Evolutionary conservation across 2,113 vertebrate species (phyloP).

Genomic region (Macquaria ambigua): DNA sequence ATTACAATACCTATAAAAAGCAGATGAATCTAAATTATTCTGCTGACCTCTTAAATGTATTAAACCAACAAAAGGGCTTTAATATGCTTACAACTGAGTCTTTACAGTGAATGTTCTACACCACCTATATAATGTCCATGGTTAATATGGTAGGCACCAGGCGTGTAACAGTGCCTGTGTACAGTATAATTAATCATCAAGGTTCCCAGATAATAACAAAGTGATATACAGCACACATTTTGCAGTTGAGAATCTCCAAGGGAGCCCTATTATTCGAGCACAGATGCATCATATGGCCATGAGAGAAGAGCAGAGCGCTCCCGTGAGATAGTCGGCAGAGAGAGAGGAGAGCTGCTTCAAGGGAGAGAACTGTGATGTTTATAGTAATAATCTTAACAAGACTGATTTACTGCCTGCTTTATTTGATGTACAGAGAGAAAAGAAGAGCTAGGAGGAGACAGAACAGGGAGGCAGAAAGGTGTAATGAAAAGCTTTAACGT

Average conservation of each 20-base stretch:
- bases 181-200: slow-evolving; percentile 46
- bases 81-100: neutral
- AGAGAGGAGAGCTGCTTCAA: slow-evolving; percentile 38
- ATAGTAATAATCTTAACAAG: slow-evolving; percentile 55
- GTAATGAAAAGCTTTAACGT: slow-evolving; percentile 62
- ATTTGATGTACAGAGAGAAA: slow-evolving; percentile 38
- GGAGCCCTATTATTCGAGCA: slow-evolving; percentile 60
- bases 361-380: slow-evolving; percentile 57
- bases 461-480: slow-evolving; percentile 44
- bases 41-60: slow-evolving; percentile 1
- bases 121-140: slow-evolving; percentile 12
- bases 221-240: slow-evolving; percentile 41
- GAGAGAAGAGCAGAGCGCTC: slow-evolving; percentile 58
- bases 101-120: slow-evolving; percentile 1
- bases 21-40: neutral
- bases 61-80: slow-evolving; percentile 13
- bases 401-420: slow-evolving; percentile 53
- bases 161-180: neutral
- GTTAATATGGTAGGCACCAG: neutral
- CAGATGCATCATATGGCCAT: slow-evolving; percentile 52
- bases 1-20: slow-evolving; percentile 19
- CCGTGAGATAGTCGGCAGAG: slow-evolving; percentile 47
- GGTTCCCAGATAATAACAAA: slow-evolving; percentile 57
- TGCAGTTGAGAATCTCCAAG: slow-evolving; percentile 51
- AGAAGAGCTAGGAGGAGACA: slow-evolving; percentile 28